Evolutionary conservation across 2,888 invertebrate species (phyloP).

Genomic region (Heteromurus nitidus): DNA sequence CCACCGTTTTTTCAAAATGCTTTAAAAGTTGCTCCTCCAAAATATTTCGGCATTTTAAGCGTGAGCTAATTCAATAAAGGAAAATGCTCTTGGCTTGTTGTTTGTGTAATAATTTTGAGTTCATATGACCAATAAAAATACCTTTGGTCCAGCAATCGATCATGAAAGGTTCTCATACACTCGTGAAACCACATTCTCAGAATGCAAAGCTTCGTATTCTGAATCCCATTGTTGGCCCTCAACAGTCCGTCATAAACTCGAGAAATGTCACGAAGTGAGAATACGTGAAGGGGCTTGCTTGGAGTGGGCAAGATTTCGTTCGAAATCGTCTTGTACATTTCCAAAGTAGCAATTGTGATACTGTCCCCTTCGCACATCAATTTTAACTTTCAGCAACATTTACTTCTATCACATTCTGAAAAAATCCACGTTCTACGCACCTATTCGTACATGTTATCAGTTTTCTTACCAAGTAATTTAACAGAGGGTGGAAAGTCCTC

Average conservation of each 20-base stretch:
- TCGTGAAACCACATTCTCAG: slow-evolving; percentile 47
- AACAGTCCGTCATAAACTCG: slow-evolving; percentile 39
- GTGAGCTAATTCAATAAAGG: background rate
- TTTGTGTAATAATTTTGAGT: too few relatives aligned
- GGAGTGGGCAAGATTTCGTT: slow-evolving; percentile 2
- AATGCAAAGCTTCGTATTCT: slow-evolving; percentile 32
- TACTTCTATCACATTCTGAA: too few relatives aligned
- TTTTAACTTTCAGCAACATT: too few relatives aligned
- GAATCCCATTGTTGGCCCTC: slow-evolving; percentile 28
- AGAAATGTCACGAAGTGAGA: slow-evolving; percentile 19
- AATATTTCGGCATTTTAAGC: slow-evolving; percentile 9
- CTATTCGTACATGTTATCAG: too few relatives aligned
- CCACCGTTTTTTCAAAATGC: slow-evolving; percentile 32
- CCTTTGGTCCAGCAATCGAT: slow-evolving; percentile 15
- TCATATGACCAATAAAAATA: background rate
- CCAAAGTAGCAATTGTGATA: slow-evolving; percentile 40
- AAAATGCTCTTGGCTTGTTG: too few relatives aligned
- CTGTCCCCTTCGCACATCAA: slow-evolving; percentile 21
- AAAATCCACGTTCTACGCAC: too few relatives aligned
- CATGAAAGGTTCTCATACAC: slow-evolving; percentile 24
- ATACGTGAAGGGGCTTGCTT: background rate
- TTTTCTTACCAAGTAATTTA: slow-evolving; percentile 29
- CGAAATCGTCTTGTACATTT: slow-evolving; percentile 15
- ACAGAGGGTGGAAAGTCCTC: slow-evolving; percentile 29
- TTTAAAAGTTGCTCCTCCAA: slow-evolving; percentile 32